Conservation (phyloP, 2,888 invertebrate species). For the Ophion ellenae region DNA sequence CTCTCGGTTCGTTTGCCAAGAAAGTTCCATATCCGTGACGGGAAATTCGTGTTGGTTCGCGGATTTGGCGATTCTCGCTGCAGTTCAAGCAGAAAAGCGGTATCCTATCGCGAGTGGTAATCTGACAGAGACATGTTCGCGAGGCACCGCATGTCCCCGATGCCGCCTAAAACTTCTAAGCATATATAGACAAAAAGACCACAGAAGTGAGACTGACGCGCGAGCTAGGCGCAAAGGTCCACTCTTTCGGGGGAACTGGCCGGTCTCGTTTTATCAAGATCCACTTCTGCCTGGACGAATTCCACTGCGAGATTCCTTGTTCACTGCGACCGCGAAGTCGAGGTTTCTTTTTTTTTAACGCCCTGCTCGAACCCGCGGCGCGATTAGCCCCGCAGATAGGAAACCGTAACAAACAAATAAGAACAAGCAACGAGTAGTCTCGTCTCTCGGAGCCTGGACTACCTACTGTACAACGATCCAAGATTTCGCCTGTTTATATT, state of each 20-base stretch:
- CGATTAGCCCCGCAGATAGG: conserved; percentile 81
- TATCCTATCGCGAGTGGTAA: conserved; percentile 69
- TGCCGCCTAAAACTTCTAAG: conserved; percentile 68
- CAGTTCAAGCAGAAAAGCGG: conserved; percentile 17
- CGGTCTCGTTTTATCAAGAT: conserved; percentile 76
- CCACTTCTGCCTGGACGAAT: conserved; percentile 78
- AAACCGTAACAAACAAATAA: conserved; percentile 80
- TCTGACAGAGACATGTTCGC: conserved; percentile 68
- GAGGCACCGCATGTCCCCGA: conserved; percentile 60
- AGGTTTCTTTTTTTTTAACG: conserved; percentile 51
- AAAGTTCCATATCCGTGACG: background rate
- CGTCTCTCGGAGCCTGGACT: conserved; percentile 64
- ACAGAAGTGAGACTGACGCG: conserved; percentile 53
- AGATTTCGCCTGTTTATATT: conserved; percentile 13
- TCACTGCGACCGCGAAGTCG: conserved; percentile 27
- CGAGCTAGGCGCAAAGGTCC: conserved; percentile 27
- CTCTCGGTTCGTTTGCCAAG: background rate
- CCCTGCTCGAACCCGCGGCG: conserved; percentile 66
- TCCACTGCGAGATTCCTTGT: conserved; percentile 76
- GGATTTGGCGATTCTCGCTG: conserved; percentile 22
- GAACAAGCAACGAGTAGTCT: conserved; percentile 71
- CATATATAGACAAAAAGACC: conserved; percentile 59
- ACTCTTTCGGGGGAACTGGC: background rate
- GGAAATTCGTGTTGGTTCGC: conserved; percentile 51
- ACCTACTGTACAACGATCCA: conserved; percentile 66